These are phyloP conservation scores for Pygoscelis adeliae DNA, from an alignment of 2,113 vertebrate genomes.

Conservation along the genomic window DNA sequence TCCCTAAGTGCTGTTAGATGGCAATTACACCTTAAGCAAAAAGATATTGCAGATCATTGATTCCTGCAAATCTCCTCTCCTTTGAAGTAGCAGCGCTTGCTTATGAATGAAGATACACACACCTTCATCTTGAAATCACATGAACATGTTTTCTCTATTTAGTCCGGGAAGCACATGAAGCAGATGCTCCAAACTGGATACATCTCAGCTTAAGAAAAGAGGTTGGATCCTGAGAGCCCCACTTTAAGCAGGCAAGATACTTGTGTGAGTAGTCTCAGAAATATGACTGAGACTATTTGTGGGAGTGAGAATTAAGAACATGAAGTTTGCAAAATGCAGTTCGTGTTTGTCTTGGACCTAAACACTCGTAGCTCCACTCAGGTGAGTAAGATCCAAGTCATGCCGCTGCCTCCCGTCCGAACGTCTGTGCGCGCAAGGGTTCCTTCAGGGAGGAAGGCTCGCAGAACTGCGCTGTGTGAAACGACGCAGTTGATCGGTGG, in stretches of 20 bases:
- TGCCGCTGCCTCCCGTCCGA: fast-evolving
- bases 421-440: not conserved
- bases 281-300: fast-evolving
- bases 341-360: not conserved
- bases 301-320: not conserved
- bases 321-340: not conserved
- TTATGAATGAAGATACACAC: conserved; percentile 54
- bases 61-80: conserved; percentile 63
- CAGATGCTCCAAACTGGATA: not conserved
- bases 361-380: not conserved
- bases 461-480: not conserved
- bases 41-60: conserved; percentile 68
- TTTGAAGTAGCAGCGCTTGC: conserved; percentile 47
- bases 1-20: conserved; percentile 20
- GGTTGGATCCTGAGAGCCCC: not conserved
- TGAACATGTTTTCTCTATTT: conserved; percentile 9
- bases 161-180: conserved; percentile 18
- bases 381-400: not conserved
- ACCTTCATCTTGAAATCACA: conserved; percentile 59
- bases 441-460: not conserved
- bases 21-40: conserved; percentile 64
- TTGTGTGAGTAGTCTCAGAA: not conserved
- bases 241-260: not conserved
- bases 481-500: not conserved
- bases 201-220: not conserved